Evolutionary conservation across 1,140 invertebrate genomes (phyloP).

Genomic region (Cardiocondyla obscurior): DNA sequence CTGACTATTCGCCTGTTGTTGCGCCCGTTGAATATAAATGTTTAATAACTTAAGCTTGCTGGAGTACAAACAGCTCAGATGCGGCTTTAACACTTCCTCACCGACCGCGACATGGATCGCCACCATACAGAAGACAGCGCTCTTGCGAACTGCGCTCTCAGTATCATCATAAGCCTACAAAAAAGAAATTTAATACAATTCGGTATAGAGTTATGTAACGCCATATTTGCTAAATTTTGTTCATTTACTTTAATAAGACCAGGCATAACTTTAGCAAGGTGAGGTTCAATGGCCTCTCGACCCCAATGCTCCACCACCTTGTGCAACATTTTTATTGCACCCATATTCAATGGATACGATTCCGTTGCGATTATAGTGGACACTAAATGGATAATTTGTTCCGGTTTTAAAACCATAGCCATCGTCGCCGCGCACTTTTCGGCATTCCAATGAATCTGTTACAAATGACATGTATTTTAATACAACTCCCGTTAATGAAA

Average conservation of each 20-base stretch:
- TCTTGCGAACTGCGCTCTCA: slow-evolving; percentile 95
- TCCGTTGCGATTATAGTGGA: slow-evolving; percentile 94
- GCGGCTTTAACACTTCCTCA: slow-evolving; percentile 91
- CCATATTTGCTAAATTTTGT: not conserved
- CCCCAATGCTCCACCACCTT: slow-evolving; percentile 91
- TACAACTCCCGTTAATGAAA: not conserved
- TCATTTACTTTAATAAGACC: slow-evolving; percentile 90
- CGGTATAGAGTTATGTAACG: not conserved
- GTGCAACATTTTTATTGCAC: slow-evolving; percentile 96
- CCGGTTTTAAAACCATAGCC: slow-evolving; percentile 88
- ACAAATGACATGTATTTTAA: not conserved
- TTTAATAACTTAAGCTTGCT: slow-evolving; percentile 93
- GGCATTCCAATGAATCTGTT: slow-evolving; percentile 82
- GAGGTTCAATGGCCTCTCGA: slow-evolving; percentile 88
- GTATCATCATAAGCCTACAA: slow-evolving; percentile 92
- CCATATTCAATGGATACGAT: slow-evolving; percentile 93
- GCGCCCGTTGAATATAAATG: slow-evolving; percentile 89
- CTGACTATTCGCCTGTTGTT: slow-evolving; percentile 80
- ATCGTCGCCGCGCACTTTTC: slow-evolving; percentile 89
- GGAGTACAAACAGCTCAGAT: slow-evolving; percentile 90
- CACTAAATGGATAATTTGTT: slow-evolving; percentile 87
- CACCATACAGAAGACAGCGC: slow-evolving; percentile 97
- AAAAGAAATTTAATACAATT: not conserved
- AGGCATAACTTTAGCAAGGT: slow-evolving; percentile 93
- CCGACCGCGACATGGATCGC: slow-evolving; percentile 94